A percentile compares a stretch with the other conserved stretches of the same genome.
Conservation (phyloP, 2,888 invertebrate species). For the Ferrisia virgata region DNA sequence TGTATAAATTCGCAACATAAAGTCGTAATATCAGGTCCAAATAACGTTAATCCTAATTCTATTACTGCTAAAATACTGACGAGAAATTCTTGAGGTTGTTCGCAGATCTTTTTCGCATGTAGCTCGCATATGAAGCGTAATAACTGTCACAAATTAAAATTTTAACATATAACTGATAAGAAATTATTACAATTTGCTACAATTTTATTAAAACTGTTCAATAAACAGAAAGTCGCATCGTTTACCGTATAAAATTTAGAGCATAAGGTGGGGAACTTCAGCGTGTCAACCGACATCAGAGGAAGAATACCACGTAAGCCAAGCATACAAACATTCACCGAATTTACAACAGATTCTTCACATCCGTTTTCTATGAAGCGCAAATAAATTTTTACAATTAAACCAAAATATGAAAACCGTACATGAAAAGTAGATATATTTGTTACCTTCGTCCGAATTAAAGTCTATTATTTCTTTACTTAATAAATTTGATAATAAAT, state of each 20-base stretch:
- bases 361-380: conserved; percentile 36
- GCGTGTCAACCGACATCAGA: conserved; percentile 66
- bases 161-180: too few species aligned
- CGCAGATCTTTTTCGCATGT: conserved; percentile 59
- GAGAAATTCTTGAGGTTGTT: conserved; percentile 57
- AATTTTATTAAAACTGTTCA: too few species aligned
- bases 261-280: conserved; percentile 68
- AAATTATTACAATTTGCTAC: too few species aligned
- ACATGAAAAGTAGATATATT: too few species aligned
- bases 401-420: too few species aligned
- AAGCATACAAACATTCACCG: conserved; percentile 63
- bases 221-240: too few species aligned
- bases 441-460: conserved; percentile 41
- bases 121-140: conserved; percentile 65
- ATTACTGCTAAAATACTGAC: conserved; percentile 59
- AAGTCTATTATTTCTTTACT: conserved; percentile 57
- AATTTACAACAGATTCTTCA: conserved; percentile 51
- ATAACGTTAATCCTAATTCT: conserved; percentile 62
- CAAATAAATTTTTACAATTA: background rate
- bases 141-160: too few species aligned
- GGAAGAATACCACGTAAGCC: conserved; percentile 71
- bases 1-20: conserved; percentile 62
- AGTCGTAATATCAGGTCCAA: conserved; percentile 59
- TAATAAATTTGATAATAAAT: conserved; percentile 65
- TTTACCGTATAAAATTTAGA: conserved; percentile 58